Conservation (phyloP, 2,888 invertebrate species). For the Endomychus coccineus region DNA sequence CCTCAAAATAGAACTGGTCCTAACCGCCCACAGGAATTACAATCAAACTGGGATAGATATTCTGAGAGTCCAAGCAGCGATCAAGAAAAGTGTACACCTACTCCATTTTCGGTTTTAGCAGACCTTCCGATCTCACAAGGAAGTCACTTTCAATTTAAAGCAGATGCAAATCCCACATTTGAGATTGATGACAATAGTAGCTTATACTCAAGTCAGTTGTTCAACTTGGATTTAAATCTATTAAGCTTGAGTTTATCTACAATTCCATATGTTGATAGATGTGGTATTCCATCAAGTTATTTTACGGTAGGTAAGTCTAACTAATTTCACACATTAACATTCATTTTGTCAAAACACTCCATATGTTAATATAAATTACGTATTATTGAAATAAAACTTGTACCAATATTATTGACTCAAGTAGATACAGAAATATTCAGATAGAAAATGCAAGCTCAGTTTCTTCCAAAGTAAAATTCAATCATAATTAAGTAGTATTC, state of each 20-base stretch:
- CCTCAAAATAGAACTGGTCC: neutral
- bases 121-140: slow-evolving; percentile 25
- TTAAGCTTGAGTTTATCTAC: slow-evolving; percentile 14
- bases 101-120: slow-evolving; percentile 23
- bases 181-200: too few species aligned
- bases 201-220: slow-evolving; percentile 14
- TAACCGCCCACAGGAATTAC: too few species aligned
- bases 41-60: slow-evolving; percentile 23
- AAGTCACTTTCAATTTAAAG: slow-evolving; percentile 28
- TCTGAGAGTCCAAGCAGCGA: slow-evolving; percentile 11
- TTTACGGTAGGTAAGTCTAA: slow-evolving; percentile 16
- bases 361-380: too few species aligned
- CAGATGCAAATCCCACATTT: slow-evolving; percentile 15
- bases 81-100: slow-evolving; percentile 11
- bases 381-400: too few species aligned
- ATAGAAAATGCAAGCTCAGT: too few species aligned
- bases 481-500: too few species aligned
- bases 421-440: too few species aligned
- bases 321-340: too few species aligned
- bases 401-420: too few species aligned
- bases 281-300: slow-evolving; percentile 10
- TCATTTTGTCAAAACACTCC: too few species aligned
- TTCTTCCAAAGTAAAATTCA: too few species aligned
- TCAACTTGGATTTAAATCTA: slow-evolving; percentile 16
- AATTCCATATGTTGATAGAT: slow-evolving; percentile 17